phyloP scores from a whole-genome alignment of 2,113 vertebrate genomes.

The Trichomycterus rosablanca region DNA sequence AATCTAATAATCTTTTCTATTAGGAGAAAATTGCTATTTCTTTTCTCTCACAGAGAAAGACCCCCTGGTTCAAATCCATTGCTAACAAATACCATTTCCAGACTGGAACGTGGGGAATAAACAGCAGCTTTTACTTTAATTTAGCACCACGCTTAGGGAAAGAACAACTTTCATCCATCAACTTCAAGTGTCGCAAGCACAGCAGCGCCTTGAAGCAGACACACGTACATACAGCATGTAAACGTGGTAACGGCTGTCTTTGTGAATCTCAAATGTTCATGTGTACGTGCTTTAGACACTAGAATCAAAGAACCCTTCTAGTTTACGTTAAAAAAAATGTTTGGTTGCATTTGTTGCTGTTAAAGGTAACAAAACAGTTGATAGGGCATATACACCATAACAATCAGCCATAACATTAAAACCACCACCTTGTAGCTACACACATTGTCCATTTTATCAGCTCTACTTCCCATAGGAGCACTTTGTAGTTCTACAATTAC shows the following conservation, averaged over 20 bases:
- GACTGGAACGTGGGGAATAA: slow-evolving; percentile 63
- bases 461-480: too few species aligned
- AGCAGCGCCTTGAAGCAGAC: slow-evolving; percentile 42
- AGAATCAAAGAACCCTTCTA: too few species aligned
- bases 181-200: slow-evolving; percentile 60
- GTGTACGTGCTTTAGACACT: not conserved
- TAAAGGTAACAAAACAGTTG: too few species aligned
- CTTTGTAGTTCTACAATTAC: too few species aligned
- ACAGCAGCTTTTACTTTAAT: slow-evolving; percentile 74
- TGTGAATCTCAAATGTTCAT: not conserved
- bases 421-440: too few species aligned
- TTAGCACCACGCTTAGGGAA: slow-evolving; percentile 58
- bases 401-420: too few species aligned
- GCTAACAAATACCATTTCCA: slow-evolving; percentile 67
- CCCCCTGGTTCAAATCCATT: slow-evolving; percentile 69
- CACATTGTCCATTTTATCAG: too few species aligned
- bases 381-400: too few species aligned
- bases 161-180: slow-evolving; percentile 71
- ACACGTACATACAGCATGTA: slow-evolving; percentile 53
- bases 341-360: too few species aligned
- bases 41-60: slow-evolving; percentile 52
- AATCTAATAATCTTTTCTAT: slow-evolving; percentile 70
- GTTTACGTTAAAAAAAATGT: too few species aligned
- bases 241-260: slow-evolving; percentile 45
- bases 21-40: slow-evolving; percentile 55